Percentiles rank a stretch among this genome's conserved stretches.
These are phyloP conservation scores for Halisarca cf. caerulea DNA, from an alignment of 37 sponge, comb jelly and placozoan genomes.

Conservation along the genomic window DNA sequence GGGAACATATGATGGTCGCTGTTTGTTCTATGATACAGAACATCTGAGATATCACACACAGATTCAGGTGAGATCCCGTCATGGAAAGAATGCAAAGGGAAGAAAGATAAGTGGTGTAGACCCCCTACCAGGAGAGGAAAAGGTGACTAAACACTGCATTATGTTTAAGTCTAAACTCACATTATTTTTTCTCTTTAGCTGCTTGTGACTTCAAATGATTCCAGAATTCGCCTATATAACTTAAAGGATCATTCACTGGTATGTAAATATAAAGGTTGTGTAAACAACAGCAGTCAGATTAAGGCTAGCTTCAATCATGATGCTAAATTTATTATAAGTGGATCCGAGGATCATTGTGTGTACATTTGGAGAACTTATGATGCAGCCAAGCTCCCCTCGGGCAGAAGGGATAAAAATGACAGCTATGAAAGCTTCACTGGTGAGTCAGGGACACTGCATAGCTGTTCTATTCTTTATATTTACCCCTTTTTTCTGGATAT, in stretches of 20 bases:
- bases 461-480: neutral
- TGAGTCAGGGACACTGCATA: constrained; percentile 5
- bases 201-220: constrained; percentile 94
- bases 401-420: constrained; percentile 87
- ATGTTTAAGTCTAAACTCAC: neutral
- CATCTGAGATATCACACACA: constrained; percentile 98
- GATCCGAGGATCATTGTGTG: constrained; percentile 87
- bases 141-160: too few relatives aligned
- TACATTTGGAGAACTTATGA: constrained; percentile 93
- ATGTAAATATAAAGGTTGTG: constrained; percentile 92
- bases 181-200: constrained; percentile 43
- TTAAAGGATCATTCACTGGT: constrained; percentile 81
- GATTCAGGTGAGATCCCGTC: constrained; percentile 89
- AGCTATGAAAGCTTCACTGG: constrained; percentile 85
- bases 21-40: constrained; percentile 96
- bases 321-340: constrained; percentile 86
- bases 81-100: constrained; percentile 87
- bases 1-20: constrained; percentile 96
- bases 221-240: constrained; percentile 90
- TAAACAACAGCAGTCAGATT: constrained; percentile 92
- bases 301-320: constrained; percentile 88
- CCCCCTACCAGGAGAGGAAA: constrained; percentile 90
- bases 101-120: constrained; percentile 92
- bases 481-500: neutral
- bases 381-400: constrained; percentile 66